phyloP scores from a whole-genome alignment of 2,888 invertebrate genomes.

The Melieria crassipennis region DNA sequence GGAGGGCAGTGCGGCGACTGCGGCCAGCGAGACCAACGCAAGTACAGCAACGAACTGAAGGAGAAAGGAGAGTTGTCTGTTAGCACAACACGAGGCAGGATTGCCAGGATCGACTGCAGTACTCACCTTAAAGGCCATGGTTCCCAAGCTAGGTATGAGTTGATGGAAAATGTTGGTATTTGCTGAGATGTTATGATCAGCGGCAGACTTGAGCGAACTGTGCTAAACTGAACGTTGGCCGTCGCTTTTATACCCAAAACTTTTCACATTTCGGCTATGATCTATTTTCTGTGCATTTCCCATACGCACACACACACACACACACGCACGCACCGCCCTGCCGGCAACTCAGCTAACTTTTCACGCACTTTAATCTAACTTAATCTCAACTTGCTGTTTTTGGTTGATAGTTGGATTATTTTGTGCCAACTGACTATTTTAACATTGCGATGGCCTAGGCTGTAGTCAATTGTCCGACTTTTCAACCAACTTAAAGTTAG shows the following conservation, averaged over 20 bases:
- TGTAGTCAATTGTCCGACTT: too few species aligned
- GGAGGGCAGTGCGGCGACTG: conserved; percentile 38
- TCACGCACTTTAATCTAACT: too few species aligned
- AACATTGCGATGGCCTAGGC: too few species aligned
- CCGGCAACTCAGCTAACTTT: too few species aligned
- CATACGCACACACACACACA: not conserved
- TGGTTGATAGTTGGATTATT: too few species aligned
- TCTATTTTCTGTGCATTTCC: conserved; percentile 1
- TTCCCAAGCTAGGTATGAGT: conserved; percentile 44
- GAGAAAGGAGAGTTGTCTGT: not conserved
- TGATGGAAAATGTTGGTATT: conserved; percentile 39
- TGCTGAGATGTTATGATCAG: too few species aligned
- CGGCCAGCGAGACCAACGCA: conserved; percentile 45
- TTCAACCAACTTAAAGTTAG: too few species aligned
- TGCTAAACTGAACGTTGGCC: conserved; percentile 1
- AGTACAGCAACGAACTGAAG: conserved; percentile 45
- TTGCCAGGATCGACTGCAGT: not conserved
- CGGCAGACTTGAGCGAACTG: conserved; percentile 30
- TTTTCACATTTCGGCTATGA: not conserved
- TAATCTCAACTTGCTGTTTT: too few species aligned
- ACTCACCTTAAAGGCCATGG: conserved; percentile 54
- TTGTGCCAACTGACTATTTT: too few species aligned
- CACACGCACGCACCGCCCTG: too few species aligned
- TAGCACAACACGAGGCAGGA: not conserved
- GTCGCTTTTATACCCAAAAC: conserved; percentile 30